Evolutionary conservation across 1,140 invertebrate species (phyloP).

Genomic region (Alviniconcha marisindica): DNA sequence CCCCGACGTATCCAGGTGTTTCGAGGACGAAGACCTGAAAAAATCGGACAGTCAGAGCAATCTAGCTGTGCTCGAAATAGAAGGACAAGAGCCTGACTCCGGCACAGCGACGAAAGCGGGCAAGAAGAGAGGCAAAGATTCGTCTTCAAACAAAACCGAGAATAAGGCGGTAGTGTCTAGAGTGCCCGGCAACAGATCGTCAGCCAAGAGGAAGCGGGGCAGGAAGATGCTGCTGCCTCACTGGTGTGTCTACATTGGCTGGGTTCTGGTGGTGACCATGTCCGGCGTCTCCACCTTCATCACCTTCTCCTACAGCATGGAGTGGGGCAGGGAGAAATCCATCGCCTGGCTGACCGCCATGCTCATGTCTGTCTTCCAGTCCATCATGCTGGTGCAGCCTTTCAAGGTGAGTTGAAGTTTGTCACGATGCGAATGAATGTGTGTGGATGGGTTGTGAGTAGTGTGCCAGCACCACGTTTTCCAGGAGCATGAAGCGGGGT

Average conservation of each 20-base stretch:
- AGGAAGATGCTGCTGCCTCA: slow-evolving; percentile 49
- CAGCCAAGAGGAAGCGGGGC: slow-evolving; percentile 25
- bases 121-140: not conserved
- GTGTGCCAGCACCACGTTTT: too few relatives aligned
- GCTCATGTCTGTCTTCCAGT: slow-evolving; percentile 59
- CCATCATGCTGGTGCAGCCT: slow-evolving; percentile 59
- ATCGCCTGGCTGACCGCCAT: slow-evolving; percentile 61
- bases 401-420: slow-evolving; percentile 56
- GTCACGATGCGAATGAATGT: not conserved
- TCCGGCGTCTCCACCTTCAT: slow-evolving; percentile 58
- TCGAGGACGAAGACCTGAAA: not conserved
- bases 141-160: not conserved
- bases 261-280: slow-evolving; percentile 56
- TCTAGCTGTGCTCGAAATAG: too few relatives aligned
- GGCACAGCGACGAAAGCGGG: not conserved
- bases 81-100: not conserved
- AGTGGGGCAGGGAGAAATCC: slow-evolving; percentile 67
- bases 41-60: not conserved
- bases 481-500: too few relatives aligned
- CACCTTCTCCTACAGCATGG: slow-evolving; percentile 67
- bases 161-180: slow-evolving; percentile 14
- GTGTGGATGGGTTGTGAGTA: too few relatives aligned
- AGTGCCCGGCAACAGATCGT: slow-evolving; percentile 30
- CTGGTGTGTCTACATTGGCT: slow-evolving; percentile 61
- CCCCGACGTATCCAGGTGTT: not conserved